Evolutionary conservation across 2,888 invertebrate species (phyloP).

Genomic region (Myopa testacea): DNA sequence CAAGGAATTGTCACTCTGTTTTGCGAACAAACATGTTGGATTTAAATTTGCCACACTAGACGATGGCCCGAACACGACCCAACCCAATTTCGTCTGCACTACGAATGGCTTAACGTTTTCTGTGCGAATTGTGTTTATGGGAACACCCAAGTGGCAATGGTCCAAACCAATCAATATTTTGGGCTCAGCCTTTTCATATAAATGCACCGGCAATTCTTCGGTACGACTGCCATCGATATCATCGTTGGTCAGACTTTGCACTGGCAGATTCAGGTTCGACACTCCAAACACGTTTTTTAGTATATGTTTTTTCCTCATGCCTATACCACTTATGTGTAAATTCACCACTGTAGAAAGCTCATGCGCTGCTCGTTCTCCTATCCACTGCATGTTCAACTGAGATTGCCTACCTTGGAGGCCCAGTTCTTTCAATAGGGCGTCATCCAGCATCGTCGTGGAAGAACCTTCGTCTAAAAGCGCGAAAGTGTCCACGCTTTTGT

Average conservation of each 20-base stretch:
- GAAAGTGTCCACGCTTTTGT: too few relatives aligned
- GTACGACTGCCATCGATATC: neutral
- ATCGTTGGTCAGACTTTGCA: neutral
- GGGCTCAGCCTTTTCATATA: too few relatives aligned
- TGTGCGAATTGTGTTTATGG: neutral
- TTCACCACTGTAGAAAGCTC: neutral
- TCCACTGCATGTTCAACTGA: neutral
- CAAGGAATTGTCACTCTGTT: neutral
- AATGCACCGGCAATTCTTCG: neutral
- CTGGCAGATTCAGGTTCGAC: neutral
- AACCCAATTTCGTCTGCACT: neutral
- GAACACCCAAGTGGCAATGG: neutral
- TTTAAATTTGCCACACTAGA: neutral
- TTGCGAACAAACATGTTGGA: neutral
- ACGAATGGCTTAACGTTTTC: too few relatives aligned
- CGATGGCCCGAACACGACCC: neutral
- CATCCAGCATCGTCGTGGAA: neutral
- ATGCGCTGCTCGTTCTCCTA: too few relatives aligned
- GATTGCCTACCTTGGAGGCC: neutral
- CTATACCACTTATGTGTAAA: neutral
- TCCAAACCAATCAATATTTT: too few relatives aligned
- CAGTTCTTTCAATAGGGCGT: neutral
- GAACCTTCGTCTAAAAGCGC: neutral
- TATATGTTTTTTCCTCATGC: neutral
- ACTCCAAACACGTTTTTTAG: neutral